phyloP scores from a whole-genome alignment of 2,797 vertebrate genomes.

The Siniperca scherzeri region DNA sequence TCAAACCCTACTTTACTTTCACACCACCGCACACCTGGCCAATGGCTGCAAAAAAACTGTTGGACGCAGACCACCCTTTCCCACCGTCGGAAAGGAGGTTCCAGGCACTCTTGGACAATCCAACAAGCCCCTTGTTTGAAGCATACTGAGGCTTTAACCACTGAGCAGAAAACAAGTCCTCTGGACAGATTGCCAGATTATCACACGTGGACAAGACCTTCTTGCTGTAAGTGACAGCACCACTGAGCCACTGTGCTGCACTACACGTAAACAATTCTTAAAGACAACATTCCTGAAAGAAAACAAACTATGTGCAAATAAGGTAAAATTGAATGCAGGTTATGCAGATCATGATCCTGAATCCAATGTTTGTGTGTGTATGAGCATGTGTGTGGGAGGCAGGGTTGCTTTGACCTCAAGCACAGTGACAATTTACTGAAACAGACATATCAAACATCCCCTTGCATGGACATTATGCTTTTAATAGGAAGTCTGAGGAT shows the following conservation, averaged over 20 bases:
- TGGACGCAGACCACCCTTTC: too few species aligned
- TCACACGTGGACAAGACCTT: background rate
- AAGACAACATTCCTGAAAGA: background rate
- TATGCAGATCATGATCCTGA: background rate
- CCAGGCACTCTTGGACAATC: background rate
- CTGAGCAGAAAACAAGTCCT: background rate
- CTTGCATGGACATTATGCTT: slow-evolving; percentile 9
- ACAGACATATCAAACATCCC: background rate
- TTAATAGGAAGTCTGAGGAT: slow-evolving; percentile 18
- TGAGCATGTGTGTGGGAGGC: background rate
- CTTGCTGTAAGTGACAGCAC: background rate
- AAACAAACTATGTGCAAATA: slow-evolving; percentile 11
- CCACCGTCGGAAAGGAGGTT: too few species aligned
- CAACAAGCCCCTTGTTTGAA: background rate
- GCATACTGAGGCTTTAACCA: background rate
- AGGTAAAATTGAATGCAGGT: background rate
- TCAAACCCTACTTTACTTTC: too few species aligned
- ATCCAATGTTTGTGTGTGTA: background rate
- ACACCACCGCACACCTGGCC: too few species aligned
- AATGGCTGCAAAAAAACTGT: too few species aligned
- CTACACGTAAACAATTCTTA: background rate
- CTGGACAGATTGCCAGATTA: background rate
- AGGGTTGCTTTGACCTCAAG: slow-evolving; percentile 26
- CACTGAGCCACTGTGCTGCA: background rate
- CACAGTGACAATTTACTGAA: slow-evolving; percentile 25